These are phyloP conservation scores for Galemys pyrenaicus DNA, from an alignment of 2,113 vertebrate genomes.

Conservation along the genomic window DNA sequence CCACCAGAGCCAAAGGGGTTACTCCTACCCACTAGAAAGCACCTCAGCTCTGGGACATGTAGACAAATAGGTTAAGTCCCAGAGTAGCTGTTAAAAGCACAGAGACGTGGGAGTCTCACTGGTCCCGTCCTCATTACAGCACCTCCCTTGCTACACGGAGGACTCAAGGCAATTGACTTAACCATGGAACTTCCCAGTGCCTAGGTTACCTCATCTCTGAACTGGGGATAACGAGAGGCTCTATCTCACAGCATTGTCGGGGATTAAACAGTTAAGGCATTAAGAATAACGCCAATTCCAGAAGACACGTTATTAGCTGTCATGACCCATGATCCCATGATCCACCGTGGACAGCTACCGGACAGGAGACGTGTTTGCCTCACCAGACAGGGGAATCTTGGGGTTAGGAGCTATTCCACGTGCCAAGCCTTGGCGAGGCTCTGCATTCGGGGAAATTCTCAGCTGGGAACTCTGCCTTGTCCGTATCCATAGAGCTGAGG, in stretches of 20 bases:
- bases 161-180: neutral
- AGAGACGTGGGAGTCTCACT: too few species aligned
- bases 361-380: neutral
- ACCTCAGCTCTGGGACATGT: neutral
- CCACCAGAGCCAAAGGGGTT: too few species aligned
- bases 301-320: neutral
- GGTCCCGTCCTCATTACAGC: neutral
- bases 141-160: neutral
- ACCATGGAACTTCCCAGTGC: neutral
- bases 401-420: too few species aligned
- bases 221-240: neutral
- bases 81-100: neutral
- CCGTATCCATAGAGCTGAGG: neutral
- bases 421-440: neutral
- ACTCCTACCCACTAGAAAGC: neutral
- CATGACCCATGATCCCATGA: too few species aligned
- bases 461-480: neutral
- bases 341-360: too few species aligned
- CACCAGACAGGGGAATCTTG: neutral
- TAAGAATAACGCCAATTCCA: neutral
- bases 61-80: neutral
- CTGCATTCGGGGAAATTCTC: neutral
- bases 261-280: neutral
- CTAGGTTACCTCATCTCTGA: neutral
- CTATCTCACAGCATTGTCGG: neutral